Base-by-base conservation (phyloP, 2,113 vertebrate genomes). In the Marmota monax region DNA sequence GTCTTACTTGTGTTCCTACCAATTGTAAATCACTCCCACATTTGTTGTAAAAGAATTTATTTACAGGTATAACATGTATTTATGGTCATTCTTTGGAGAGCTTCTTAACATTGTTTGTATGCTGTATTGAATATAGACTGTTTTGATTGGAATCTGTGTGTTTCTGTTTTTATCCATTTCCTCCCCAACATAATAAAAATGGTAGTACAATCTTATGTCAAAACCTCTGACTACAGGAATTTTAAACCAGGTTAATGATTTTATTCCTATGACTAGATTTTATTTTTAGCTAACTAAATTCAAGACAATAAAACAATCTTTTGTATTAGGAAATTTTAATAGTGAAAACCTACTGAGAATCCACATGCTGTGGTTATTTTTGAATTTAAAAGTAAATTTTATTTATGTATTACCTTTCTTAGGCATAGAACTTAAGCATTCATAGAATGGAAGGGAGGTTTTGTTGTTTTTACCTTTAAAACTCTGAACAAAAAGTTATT, bases 1-100 rank as follows among this genome's bases (percentile, higher is more conserved):
- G 78, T 97, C 92, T 97, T 98, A 96, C 74, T 98, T 98, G 67
- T 98, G 90, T 96, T 97, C 98, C 96, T 98, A 70, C 94, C 45
- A 94, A 51, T 97, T 98, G 88, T 88, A 97, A 83, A 85, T 98
- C 92, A 84, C 83, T 97, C 23, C 77, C 88, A 37, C 70, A 97
- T 94, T 97, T 97, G 96, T 87, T 96, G 63, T 98, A 95, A 91
- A 96, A 96, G 39, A 97, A 88, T 73, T 97, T 67, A 97, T 96
- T 97, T 98, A 73, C 90, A 53, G 82, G 87, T 98, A 69, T 97
- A 65, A 58, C 45, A 27, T 85, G 22, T 79, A 72, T 85, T 96
- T 91, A 63, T 32, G 78, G 63, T 86, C 23, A 79, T 91, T 93
- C n/a, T 90, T 95, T 87, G 58, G 72, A 97, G 25, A 93, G 18